These are phyloP conservation scores for Eupithecia subumbrata DNA, from an alignment of 2,888 invertebrate species.

Conservation along the genomic window DNA sequence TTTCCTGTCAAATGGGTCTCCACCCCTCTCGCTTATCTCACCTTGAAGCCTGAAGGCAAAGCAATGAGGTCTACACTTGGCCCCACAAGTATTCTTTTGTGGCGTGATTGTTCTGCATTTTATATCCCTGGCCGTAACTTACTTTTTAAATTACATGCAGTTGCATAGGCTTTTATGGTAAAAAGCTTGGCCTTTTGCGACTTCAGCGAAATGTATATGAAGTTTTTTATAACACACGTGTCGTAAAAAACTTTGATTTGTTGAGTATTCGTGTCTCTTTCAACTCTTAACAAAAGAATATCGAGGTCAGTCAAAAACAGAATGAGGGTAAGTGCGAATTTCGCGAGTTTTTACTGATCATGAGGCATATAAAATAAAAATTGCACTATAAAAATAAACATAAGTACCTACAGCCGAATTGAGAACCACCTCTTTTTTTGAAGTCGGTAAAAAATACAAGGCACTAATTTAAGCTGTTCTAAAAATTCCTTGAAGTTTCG, in stretches of 20 bases:
- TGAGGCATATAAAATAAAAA: too few relatives aligned
- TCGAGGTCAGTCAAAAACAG: not conserved
- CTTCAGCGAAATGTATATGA: constrained; percentile 19
- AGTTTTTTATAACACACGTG: constrained; percentile 5
- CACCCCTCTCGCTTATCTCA: constrained; percentile 36
- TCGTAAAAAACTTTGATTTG: constrained; percentile 13
- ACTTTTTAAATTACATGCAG: constrained; percentile 36
- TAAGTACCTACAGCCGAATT: too few relatives aligned
- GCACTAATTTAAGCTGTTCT: not conserved
- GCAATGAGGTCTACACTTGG: constrained; percentile 37
- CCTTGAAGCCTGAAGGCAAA: constrained; percentile 35
- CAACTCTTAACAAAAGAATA: not conserved
- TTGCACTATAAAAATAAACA: too few relatives aligned
- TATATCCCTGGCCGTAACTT: constrained; percentile 40
- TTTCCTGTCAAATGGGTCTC: not conserved
- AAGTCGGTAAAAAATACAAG: too few relatives aligned
- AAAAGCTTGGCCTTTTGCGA: constrained; percentile 27
- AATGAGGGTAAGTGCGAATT: not conserved
- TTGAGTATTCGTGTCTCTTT: not conserved
- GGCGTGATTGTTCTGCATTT: constrained; percentile 46
- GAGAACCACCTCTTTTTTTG: too few relatives aligned
- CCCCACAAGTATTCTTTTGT: constrained; percentile 36
- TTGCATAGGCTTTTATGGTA: constrained; percentile 38
- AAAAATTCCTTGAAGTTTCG: not conserved
- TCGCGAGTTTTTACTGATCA: not conserved